Evolutionary conservation across 2,888 invertebrate genomes (phyloP), one percentile per base, ranked within the genome.

Genomic region (Ectemnius lituratus): DNA sequence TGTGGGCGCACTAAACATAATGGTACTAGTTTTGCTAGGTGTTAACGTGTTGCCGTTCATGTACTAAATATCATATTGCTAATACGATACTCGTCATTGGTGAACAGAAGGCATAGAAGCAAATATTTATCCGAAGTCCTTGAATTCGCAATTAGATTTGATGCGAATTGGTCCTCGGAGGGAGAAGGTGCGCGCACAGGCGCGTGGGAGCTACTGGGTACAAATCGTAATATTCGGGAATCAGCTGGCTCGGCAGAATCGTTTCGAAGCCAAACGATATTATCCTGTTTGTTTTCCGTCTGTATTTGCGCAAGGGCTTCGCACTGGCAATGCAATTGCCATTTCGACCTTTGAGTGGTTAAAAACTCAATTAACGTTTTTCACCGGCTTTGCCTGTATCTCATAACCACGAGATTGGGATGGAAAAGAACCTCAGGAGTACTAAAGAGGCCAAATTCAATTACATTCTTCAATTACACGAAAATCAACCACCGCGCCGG

Each of bases 221-320:
- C 70, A 79, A 76, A 73, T 73, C 70, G 76, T 73, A 76, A 84
- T 84, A 79, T 77, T 78, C 77, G 70, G 75, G 68, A 70, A 80
- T 76, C 74, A 79, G 75, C 80, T 68, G 64, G 74, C 59, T 69
- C 74, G 70, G 67, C 73, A 68, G 76, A 72, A 84, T 80, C 69
- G 82, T 84, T 82, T 79, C 71, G 72, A 78, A 74, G 70, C 75
- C 75, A 77, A 83, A 80, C 73, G 71, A 82, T 77, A 79, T 77
- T 75, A 74, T 73, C 67, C 72, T 80, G 72, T 83, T 84, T 84
- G 77, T 84, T 77, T 82, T 68, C 80, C 70, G 80, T 82, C 77
- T 79, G 77, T 77, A 67, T 84, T 83, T 83, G 79, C 81, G 58
- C 23, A 73, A 59, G 70, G 64, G 58, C 70, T 47, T 45, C 64